Evolutionary conservation across 2,888 invertebrate species (phyloP), one percentile per base, ranked within the genome.

Genomic region (Drosophila neonasuta): DNA sequence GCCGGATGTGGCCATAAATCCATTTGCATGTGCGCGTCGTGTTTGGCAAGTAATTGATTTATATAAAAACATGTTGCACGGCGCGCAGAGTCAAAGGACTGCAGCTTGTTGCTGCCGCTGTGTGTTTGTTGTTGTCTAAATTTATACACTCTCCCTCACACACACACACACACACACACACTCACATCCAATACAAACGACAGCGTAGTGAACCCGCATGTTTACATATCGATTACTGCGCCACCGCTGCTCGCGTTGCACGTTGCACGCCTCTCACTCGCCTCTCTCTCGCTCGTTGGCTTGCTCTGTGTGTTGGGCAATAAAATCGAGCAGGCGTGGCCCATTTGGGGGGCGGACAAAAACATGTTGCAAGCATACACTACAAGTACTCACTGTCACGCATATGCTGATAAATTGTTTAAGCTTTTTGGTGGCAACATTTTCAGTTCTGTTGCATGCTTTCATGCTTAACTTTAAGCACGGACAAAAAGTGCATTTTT

Each of bases 41-140:
- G 86, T 84, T 82, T 79, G 78, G 69, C 78, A 82, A 75, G 83
- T 84, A 84, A 84, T 87, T 87, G 84, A 84, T 87, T 87, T 87
- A 87, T 80, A 77, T 87, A 79, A 86, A 84, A 86, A 80, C 80
- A 85, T 85, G 78, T 82, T 85, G 82, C 87, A 86, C 70, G 79
- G 71, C 79, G 78, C n/a, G 71, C 79, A 81, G 13, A 48, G 34
- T n/a, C 39, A 20, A 65, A 66, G 46, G 46, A 65, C 70, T 75
- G 69, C 77, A 85, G 84, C 76, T 73, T 76, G 84, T 77, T 86
- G 80, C 67, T 67, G 49, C 49, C 50, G 58, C 45, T 13, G 8
- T 24, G 24, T 24, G 24, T 44, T 49, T 60, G 82, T 71, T 79
- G 70, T 56, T 62, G 65, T 72, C 86, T 83, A 80, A 81, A 83